Conservation (phyloP, 2,113 vertebrate species). For the Perognathus longimembris region DNA sequence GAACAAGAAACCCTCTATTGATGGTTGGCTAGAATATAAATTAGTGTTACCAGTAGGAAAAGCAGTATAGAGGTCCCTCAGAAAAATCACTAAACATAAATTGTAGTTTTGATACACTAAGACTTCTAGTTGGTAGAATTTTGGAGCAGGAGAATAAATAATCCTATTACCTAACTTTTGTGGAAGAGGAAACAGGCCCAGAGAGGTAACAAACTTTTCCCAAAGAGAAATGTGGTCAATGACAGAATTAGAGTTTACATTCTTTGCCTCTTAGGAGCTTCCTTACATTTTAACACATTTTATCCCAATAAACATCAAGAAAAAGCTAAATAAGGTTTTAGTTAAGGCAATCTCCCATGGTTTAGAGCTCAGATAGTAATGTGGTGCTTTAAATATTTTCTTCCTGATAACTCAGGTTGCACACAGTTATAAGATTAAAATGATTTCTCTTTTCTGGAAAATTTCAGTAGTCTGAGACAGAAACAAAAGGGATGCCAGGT, state of each 20-base stretch:
- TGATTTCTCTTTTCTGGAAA: constrained; percentile 45
- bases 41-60: too few species aligned
- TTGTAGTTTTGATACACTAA: constrained; percentile 27
- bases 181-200: neutral
- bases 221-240: constrained; percentile 1
- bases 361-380: neutral
- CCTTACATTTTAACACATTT: constrained; percentile 16
- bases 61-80: too few species aligned
- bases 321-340: constrained; percentile 8
- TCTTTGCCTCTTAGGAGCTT: neutral
- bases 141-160: neutral
- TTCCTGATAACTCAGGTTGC: constrained; percentile 12
- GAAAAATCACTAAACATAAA: neutral
- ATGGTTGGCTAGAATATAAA: too few species aligned
- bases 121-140: constrained; percentile 6
- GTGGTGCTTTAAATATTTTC: neutral
- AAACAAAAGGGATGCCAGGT: constrained; percentile 43
- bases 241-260: neutral
- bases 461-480: constrained; percentile 26
- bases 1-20: too few species aligned
- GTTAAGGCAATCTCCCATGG: neutral
- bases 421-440: neutral
- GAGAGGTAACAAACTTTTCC: neutral
- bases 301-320: constrained; percentile 5
- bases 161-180: neutral